A percentile compares a stretch with the other conserved stretches of the same genome.
phyloP scores from a whole-genome alignment of 2,888 invertebrate genomes.

The Chironomus riparius region DNA sequence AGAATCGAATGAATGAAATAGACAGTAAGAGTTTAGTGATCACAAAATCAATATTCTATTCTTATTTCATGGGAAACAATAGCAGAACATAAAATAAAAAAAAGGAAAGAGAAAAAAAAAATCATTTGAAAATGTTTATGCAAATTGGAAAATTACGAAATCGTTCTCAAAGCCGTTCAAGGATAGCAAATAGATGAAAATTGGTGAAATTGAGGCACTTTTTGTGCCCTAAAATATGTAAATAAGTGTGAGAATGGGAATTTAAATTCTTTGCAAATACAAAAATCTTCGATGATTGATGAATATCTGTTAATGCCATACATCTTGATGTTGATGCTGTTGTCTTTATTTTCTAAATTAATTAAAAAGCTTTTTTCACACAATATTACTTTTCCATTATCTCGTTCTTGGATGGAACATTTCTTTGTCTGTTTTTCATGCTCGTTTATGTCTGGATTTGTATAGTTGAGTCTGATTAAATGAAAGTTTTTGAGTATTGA shows the following conservation, averaged over 20 bases:
- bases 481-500: too few relatives aligned
- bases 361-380: too few relatives aligned
- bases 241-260: background rate
- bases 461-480: too few relatives aligned
- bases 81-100: background rate
- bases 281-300: background rate
- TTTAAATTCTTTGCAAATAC: background rate
- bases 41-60: conserved; percentile 14
- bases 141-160: conserved; percentile 14
- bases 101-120: background rate
- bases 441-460: too few relatives aligned
- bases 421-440: too few relatives aligned
- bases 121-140: conserved; percentile 12
- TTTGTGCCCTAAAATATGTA: background rate
- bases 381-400: too few relatives aligned
- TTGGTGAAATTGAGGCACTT: background rate
- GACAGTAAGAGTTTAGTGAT: background rate
- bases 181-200: background rate
- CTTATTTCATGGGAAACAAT: background rate
- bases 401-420: too few relatives aligned
- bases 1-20: background rate
- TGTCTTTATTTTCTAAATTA: too few relatives aligned
- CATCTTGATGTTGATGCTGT: background rate
- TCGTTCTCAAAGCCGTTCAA: background rate
- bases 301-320: background rate